These are phyloP conservation scores for Lophochroa leadbeateri DNA, from an alignment of 2,113 vertebrate species.

Conservation along the genomic window DNA sequence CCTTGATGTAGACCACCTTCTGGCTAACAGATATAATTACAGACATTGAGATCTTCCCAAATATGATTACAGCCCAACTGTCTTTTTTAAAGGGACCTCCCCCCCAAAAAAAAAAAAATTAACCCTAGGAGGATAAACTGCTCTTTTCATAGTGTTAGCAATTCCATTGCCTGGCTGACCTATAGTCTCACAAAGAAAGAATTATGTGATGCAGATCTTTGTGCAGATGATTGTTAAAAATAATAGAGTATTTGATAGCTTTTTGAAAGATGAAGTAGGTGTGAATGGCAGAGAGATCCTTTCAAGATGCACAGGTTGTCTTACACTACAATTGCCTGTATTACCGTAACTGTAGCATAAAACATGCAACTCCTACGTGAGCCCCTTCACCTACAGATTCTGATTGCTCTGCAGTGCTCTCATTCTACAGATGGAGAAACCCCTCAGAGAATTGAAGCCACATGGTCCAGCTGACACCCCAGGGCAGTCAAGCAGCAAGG, in stretches of 20 bases:
- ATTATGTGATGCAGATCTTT: conserved; percentile 2
- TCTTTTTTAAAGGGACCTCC: neutral
- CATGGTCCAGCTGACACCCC: neutral
- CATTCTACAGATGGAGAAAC: conserved; percentile 23
- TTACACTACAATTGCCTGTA: neutral
- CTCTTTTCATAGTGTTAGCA: neutral
- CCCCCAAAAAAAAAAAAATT: no score
- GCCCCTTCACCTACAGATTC: neutral
- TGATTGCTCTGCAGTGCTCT: neutral
- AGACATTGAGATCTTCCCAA: conserved; percentile 15
- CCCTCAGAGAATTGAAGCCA: neutral
- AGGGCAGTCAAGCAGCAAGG: neutral
- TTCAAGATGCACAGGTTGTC: neutral
- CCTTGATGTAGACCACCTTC: conserved; percentile 24
- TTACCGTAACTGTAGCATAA: neutral
- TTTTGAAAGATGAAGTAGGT: conserved; percentile 6
- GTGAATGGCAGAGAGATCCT: neutral
- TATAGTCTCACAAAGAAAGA: conserved; percentile 7
- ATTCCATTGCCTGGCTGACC: conserved; percentile 27
- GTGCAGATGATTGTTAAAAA: neutral
- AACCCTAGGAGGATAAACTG: neutral
- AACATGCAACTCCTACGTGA: neutral
- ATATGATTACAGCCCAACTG: neutral
- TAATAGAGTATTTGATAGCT: neutral
- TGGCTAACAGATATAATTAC: conserved; percentile 39